Evolutionary conservation across 2,797 vertebrate genomes (phyloP).

Genomic region (Arrhamphus sclerolepis): DNA sequence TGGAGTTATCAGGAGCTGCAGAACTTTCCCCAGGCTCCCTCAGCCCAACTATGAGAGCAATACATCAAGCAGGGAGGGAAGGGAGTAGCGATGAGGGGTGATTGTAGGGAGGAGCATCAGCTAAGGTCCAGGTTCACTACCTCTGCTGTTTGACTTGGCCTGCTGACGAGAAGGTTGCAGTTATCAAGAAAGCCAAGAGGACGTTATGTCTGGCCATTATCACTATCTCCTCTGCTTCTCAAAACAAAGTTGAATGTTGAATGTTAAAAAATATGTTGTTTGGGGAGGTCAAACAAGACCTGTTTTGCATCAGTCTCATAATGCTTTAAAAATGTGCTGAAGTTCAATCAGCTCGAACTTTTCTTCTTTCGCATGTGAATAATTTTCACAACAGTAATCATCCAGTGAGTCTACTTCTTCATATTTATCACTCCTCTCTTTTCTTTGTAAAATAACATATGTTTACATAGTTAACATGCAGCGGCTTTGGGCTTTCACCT

Average conservation of each 20-base stretch:
- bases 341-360: neutral
- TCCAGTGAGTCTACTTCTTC: neutral
- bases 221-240: conserved; percentile 21
- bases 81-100: conserved; percentile 52
- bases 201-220: conserved; percentile 35
- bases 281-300: conserved; percentile 15
- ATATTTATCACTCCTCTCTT: conserved; percentile 1
- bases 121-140: conserved; percentile 67
- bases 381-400: conserved; percentile 4
- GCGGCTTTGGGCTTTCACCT: neutral
- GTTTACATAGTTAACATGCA: neutral
- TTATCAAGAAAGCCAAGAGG: conserved; percentile 32
- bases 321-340: conserved; percentile 15
- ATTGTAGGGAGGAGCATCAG: conserved; percentile 46
- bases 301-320: conserved; percentile 30
- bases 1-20: conserved; percentile 71
- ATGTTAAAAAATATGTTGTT: conserved; percentile 50
- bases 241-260: conserved; percentile 41
- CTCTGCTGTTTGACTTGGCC: conserved; percentile 74
- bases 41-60: conserved; percentile 48
- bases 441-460: neutral
- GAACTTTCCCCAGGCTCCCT: conserved; percentile 51
- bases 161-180: conserved; percentile 38
- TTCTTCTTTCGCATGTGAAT: conserved; percentile 5
- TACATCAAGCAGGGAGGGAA: conserved; percentile 55